Conservation (phyloP, 2,797 vertebrate genomes). For the Sardinella longiceps region DNA sequence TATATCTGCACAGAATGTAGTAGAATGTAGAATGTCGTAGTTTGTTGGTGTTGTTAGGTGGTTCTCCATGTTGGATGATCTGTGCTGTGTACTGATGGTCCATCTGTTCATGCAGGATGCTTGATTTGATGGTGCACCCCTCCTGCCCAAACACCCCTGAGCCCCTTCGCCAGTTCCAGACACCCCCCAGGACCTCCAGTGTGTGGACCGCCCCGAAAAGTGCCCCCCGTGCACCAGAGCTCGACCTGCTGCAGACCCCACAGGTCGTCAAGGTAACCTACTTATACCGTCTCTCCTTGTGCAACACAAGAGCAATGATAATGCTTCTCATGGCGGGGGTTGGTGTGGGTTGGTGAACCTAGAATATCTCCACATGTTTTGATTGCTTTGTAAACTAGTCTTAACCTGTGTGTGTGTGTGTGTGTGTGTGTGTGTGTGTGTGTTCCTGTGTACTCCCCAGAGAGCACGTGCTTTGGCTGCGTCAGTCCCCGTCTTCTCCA, state of each 20-base stretch:
- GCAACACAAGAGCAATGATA: neutral
- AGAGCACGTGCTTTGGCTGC: slow-evolving; percentile 87
- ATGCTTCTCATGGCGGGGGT: neutral
- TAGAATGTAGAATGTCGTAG: too few species aligned
- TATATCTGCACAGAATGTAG: too few species aligned
- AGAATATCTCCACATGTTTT: too few species aligned
- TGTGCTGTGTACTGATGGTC: neutral
- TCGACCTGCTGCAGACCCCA: slow-evolving; percentile 86
- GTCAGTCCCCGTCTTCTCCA: slow-evolving; percentile 79
- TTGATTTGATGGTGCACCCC: slow-evolving; percentile 84
- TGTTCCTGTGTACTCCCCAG: slow-evolving; percentile 72
- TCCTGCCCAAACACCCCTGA: slow-evolving; percentile 64
- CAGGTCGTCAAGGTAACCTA: slow-evolving; percentile 85
- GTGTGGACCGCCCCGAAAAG: slow-evolving; percentile 71
- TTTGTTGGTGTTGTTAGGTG: too few species aligned
- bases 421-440: neutral
- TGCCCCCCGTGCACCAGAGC: slow-evolving; percentile 75
- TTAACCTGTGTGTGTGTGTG: neutral
- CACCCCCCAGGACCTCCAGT: slow-evolving; percentile 64
- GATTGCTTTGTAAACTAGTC: too few species aligned
- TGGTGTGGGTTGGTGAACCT: too few species aligned
- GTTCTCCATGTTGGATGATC: neutral
- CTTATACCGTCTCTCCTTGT: neutral
- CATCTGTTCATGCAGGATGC: slow-evolving; percentile 69
- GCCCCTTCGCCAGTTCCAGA: slow-evolving; percentile 60